Evolutionary conservation across 2,888 invertebrate species (phyloP).

Genomic region (Tipula helvola): DNA sequence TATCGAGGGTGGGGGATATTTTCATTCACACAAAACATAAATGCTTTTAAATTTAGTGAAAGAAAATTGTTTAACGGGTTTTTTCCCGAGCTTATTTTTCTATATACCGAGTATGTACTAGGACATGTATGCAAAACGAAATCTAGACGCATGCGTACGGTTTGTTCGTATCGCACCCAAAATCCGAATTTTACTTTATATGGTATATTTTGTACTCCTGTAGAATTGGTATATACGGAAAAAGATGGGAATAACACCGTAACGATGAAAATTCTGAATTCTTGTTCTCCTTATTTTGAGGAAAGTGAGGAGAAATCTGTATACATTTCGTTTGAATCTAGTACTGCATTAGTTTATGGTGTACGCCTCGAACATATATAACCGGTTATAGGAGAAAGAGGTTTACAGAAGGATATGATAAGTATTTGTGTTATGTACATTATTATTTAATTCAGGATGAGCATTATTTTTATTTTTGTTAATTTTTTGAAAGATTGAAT

Average conservation of each 20-base stretch:
- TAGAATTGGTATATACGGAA: background rate
- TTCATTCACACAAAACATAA: background rate
- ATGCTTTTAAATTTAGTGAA: background rate
- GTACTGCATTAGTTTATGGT: background rate
- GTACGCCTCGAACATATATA: background rate
- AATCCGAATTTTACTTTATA: background rate
- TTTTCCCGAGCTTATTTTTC: background rate
- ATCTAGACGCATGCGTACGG: background rate
- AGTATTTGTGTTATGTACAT: background rate
- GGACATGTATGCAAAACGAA: background rate
- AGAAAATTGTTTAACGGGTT: background rate
- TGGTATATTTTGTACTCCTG: background rate
- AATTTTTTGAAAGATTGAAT: background rate
- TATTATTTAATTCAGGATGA: conserved; percentile 4
- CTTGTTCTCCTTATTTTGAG: background rate
- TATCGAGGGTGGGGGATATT: background rate
- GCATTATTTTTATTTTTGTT: background rate
- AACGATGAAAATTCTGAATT: background rate
- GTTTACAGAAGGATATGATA: background rate
- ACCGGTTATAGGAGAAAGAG: background rate
- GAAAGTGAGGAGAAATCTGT: background rate
- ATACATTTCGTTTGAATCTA: background rate
- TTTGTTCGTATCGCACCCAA: background rate
- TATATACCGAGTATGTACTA: background rate
- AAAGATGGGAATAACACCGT: background rate